Base-by-base conservation (phyloP, 2,888 invertebrate genomes). In the Pollenia angustigena region DNA sequence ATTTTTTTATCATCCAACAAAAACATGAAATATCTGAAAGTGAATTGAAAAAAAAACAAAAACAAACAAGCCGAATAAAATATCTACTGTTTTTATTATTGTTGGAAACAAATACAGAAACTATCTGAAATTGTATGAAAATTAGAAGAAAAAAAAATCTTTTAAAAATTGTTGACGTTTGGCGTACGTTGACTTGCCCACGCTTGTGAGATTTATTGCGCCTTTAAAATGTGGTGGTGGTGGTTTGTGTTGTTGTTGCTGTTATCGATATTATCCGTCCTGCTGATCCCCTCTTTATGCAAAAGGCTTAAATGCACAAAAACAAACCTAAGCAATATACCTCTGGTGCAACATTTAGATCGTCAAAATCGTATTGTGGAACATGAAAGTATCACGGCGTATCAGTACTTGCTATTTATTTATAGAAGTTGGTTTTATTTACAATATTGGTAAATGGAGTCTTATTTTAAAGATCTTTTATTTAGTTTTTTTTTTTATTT, bases 101-200 rank as follows among this genome's bases (percentile, higher is more conserved):
- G 32, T 32, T 32, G 32, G 32, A 32, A 32, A 32, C 72, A 11
- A 32, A 46, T 50, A 44, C 52, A 71, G 58, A 52, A 82, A 69
- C 60, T 68, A 75, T 76, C 75, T 62, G 58, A 60, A 82, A 52
- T 4, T 69, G 32, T 50, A 14, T 32, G 12, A 68, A 48, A 69
- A 64, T 16, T 23, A n/a, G 56, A 74, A 52, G 11, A 46, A 71
- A 71, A 56, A 58, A 66, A 54, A 60, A 75, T 75, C 44, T 18
- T 81, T 54, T 66, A 64, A 79, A 76, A 84, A 78, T 84, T 69
- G 87, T 85, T 87, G 87, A 87, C 85, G 85, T 85, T 85, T 87
- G 85, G 87, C 87, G 87, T 87, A 87, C 87, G 87, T 82, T 87
- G 82, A 87, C 84, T 84, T 81, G 84, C 87, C 87, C 87, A 87